Base-by-base conservation (phyloP, 2,888 invertebrate species). In the Bugula neritina region DNA sequence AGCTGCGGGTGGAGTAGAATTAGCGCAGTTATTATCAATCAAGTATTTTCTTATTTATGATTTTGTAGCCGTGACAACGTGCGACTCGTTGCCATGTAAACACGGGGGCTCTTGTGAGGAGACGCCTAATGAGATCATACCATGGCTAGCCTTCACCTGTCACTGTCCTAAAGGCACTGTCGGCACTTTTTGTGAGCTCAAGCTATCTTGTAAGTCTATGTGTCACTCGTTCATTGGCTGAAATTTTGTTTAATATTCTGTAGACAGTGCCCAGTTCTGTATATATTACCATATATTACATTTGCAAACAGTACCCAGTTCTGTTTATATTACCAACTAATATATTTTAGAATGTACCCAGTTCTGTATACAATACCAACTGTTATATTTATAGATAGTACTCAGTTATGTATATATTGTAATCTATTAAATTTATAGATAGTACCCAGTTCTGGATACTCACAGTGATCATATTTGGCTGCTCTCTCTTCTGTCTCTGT, bases 181-280 rank as follows among this genome's bases (percentile, higher is more conserved):
- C n/a, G 63, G 63, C 63, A 63, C 63, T 2, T 63, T 63, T n/a
- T 63, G 63, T 63, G 63, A 63, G n/a, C 63, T 63, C 17, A 63
- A 63, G 34, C 63, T 63, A 27, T 63, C 63, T 31, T 63, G 63
- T 63, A 27, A 63, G 63, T 34, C 57, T 23, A 57, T 21, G 21
- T n/a, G n/a, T n/a, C n/a, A n/a, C n/a, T n/a, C n/a, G n/a, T n/a
- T n/a, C n/a, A n/a, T n/a, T n/a, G n/a, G n/a, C n/a, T n/a, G n/a
- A n/a, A n/a, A n/a, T n/a, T n/a, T n/a, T n/a, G n/a, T n/a, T n/a
- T n/a, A n/a, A n/a, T n/a, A n/a, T n/a, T n/a, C n/a, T n/a, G n/a
- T n/a, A n/a, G n/a, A n/a, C n/a, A n/a, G n/a, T n/a, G n/a, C n/a
- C n/a, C n/a, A n/a, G n/a, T n/a, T n/a, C n/a, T n/a, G n/a, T n/a